phyloP scores from a whole-genome alignment of 2,113 vertebrate species.

The Cebus imitator region DNA sequence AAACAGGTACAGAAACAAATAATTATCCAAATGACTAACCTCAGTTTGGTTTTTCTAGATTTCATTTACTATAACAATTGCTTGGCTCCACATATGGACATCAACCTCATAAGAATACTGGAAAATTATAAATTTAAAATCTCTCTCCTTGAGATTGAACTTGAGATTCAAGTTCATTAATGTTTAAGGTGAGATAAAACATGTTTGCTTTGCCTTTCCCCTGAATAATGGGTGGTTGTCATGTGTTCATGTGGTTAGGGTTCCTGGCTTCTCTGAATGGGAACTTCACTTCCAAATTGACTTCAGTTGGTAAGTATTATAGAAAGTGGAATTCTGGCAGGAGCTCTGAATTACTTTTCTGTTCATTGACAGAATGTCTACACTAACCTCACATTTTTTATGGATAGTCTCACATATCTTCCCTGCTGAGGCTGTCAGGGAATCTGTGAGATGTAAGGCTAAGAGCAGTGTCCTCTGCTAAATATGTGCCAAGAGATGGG shows the following conservation, averaged over 20 bases:
- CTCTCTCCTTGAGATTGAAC: background rate
- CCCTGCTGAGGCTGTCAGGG: conserved; percentile 29
- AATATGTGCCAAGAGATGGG: conserved; percentile 45
- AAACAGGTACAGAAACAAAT: conserved; percentile 10
- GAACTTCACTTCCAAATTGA: conserved; percentile 45
- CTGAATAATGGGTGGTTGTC: conserved; percentile 16
- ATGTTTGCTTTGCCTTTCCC: background rate
- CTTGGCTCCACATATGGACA: background rate
- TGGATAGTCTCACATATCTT: conserved; percentile 62
- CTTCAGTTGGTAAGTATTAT: conserved; percentile 59
- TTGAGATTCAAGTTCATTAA: background rate
- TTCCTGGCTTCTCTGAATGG: background rate
- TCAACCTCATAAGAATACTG: background rate
- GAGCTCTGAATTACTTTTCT: conserved; percentile 64
- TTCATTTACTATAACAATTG: background rate
- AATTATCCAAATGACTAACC: conserved; percentile 1
- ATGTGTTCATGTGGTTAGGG: background rate
- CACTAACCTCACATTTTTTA: conserved; percentile 59
- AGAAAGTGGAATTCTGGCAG: conserved; percentile 58
- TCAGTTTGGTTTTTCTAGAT: background rate
- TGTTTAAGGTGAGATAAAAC: conserved; percentile 1
- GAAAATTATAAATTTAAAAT: background rate
- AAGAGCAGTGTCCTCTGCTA: conserved; percentile 45
- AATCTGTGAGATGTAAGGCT: conserved; percentile 46
- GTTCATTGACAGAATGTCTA: conserved; percentile 60